A percentile compares a stretch with the other conserved stretches of the same genome.
phyloP scores from a whole-genome alignment of 1,140 invertebrate species.

The Littorina saxatilis region DNA sequence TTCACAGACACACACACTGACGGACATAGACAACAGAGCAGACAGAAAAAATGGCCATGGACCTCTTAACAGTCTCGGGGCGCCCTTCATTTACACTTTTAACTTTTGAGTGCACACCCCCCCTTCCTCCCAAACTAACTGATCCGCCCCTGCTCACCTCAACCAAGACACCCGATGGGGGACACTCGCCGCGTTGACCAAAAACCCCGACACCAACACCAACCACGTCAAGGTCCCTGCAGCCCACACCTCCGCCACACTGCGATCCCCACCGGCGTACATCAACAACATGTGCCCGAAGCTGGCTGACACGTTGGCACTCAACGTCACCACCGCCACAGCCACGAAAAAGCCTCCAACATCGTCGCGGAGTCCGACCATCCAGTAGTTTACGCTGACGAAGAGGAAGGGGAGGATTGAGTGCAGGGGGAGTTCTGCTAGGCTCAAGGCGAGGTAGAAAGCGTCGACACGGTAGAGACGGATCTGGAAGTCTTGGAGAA shows the following conservation, averaged over 20 bases:
- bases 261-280: slow-evolving; percentile 85
- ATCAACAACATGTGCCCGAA: slow-evolving; percentile 89
- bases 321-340: not conserved
- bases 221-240: slow-evolving; percentile 94
- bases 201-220: slow-evolving; percentile 96
- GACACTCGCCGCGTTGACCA: slow-evolving; percentile 92
- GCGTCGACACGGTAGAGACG: slow-evolving; percentile 95
- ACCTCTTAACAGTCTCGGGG: too few relatives aligned
- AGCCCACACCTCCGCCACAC: slow-evolving; percentile 90
- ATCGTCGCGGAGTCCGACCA: slow-evolving; percentile 79
- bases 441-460: slow-evolving; percentile 95
- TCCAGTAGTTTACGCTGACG: slow-evolving; percentile 89
- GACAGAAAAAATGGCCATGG: too few relatives aligned
- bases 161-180: slow-evolving; percentile 93
- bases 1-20: too few relatives aligned
- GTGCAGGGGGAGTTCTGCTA: slow-evolving; percentile 85
- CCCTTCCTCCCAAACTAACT: too few relatives aligned
- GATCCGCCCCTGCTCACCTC: not conserved
- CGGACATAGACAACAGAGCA: too few relatives aligned
- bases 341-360: not conserved
- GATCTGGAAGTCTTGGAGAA: slow-evolving; percentile 92
- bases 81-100: too few relatives aligned
- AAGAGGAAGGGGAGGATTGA: slow-evolving; percentile 89
- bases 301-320: not conserved
- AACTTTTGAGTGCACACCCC: too few relatives aligned